These are phyloP conservation scores for Thaleichthys pacificus DNA, from an alignment of 2,797 vertebrate genomes.

Conservation along the genomic window DNA sequence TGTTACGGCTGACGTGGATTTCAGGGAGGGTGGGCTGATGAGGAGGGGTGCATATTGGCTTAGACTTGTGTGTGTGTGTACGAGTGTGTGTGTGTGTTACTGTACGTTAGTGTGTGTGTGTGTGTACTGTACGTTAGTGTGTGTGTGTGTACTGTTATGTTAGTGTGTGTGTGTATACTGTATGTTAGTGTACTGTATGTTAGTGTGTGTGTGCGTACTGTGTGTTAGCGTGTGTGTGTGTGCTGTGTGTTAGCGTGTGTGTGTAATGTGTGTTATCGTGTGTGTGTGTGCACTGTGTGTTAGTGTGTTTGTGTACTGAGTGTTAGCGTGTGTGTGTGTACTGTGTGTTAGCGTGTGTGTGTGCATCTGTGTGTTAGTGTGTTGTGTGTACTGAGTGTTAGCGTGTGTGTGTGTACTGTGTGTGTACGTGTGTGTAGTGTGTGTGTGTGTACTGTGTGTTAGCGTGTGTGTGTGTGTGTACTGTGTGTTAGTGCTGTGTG, in stretches of 20 bases:
- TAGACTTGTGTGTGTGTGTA: background rate
- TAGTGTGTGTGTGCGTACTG: background rate
- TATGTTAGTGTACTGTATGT: background rate
- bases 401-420: background rate
- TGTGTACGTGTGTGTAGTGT: background rate
- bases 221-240: background rate
- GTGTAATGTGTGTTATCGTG: background rate
- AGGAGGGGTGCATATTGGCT: background rate
- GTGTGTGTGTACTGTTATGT: background rate
- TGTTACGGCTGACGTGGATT: conserved; percentile 7
- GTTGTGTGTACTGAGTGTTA: background rate
- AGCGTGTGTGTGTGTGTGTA: background rate
- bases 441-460: background rate
- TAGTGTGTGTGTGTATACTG: background rate
- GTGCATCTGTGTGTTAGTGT: background rate
- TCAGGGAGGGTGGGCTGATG: background rate
- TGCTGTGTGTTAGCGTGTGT: background rate
- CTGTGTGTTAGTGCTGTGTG: background rate
- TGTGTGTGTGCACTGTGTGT: background rate
- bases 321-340: background rate
- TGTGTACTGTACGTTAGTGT: background rate
- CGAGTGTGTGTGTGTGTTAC: background rate
- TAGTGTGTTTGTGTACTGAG: background rate
- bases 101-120: conserved; percentile 35
- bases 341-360: background rate